phyloP scores from a whole-genome alignment of 2,797 vertebrate species.

The Pantherophis vulpinus region DNA sequence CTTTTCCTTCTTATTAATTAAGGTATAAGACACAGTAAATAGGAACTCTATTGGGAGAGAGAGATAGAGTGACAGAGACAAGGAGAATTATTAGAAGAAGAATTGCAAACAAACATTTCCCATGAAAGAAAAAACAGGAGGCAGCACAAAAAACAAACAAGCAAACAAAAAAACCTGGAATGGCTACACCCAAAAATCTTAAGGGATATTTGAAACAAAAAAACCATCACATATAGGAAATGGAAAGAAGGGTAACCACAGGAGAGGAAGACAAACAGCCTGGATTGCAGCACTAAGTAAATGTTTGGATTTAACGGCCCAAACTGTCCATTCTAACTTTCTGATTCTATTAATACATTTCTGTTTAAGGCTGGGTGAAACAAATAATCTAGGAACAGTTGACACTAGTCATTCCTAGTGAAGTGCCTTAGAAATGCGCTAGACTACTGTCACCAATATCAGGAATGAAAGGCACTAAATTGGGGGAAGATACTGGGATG shows the following conservation, averaged over 20 bases:
- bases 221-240: background rate
- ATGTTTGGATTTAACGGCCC: background rate
- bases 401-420: background rate
- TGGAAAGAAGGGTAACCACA: background rate
- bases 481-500: background rate
- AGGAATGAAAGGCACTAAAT: background rate
- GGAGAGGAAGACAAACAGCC: background rate
- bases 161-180: background rate
- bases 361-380: background rate
- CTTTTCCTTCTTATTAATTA: constrained; percentile 1
- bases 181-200: background rate
- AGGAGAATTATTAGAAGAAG: background rate
- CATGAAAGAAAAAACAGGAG: background rate
- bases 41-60: background rate
- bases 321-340: background rate
- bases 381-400: background rate
- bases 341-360: background rate
- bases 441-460: background rate
- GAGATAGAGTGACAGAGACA: background rate
- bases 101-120: background rate
- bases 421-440: background rate
- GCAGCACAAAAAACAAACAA: background rate
- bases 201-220: background rate
- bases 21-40: background rate
- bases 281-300: background rate